Evolutionary conservation across 2,888 invertebrate species (phyloP).

Genomic region (Oscheius sp.): DNA sequence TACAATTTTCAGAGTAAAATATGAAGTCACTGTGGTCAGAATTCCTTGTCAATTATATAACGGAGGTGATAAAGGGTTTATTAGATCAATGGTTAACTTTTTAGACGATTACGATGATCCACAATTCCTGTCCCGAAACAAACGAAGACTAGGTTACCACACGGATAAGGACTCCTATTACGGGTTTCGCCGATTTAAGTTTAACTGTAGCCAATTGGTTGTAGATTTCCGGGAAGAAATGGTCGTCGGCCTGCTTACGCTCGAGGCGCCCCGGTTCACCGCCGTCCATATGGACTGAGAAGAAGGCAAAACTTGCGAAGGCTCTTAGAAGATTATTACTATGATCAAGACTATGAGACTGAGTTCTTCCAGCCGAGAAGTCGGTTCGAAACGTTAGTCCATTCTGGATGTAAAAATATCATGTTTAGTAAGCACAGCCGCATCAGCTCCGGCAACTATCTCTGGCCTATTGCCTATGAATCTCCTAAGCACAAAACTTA

Average conservation of each 20-base stretch:
- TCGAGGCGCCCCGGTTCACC: constrained; percentile 11
- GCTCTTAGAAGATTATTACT: constrained; percentile 41
- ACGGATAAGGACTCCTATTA: constrained; percentile 13
- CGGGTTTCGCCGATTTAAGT: background rate
- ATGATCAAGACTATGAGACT: constrained; percentile 44
- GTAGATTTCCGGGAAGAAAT: constrained; percentile 21
- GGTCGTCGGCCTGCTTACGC: constrained; percentile 19
- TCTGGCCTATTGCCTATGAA: constrained; percentile 21
- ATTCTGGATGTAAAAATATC: background rate
- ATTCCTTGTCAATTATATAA: constrained; percentile 40
- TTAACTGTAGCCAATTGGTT: too few species aligned
- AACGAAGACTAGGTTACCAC: constrained; percentile 9
- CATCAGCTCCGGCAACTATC: constrained; percentile 1
- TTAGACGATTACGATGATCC: background rate
- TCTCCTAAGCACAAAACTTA: constrained; percentile 3
- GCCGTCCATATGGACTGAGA: constrained; percentile 31
- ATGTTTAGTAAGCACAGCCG: background rate
- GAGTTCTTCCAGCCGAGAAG: constrained; percentile 24
- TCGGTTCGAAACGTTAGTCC: background rate
- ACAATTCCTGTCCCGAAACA: constrained; percentile 1
- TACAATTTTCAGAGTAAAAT: constrained; percentile 56
- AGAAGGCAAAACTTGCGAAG: constrained; percentile 41
- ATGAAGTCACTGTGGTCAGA: constrained; percentile 57
- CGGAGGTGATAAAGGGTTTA: background rate
- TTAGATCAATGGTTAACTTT: background rate